Conservation (phyloP, 2,797 vertebrate genomes). For the Notoglanidium macrostoma region DNA sequence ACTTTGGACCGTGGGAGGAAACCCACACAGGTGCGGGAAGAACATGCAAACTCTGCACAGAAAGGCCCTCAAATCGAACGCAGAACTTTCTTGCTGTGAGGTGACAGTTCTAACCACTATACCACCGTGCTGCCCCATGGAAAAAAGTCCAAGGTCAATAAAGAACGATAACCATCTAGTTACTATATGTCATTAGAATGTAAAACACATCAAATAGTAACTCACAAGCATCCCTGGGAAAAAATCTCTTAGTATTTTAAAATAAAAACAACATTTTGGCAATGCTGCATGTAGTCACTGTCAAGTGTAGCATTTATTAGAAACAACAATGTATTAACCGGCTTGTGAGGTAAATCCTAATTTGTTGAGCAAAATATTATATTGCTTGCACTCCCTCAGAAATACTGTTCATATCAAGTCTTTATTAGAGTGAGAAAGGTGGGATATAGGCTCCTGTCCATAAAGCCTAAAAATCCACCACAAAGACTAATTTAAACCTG, state of each 20-base stretch:
- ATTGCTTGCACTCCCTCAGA: neutral
- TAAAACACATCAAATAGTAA: neutral
- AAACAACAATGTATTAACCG: neutral
- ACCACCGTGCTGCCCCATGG: too few species aligned
- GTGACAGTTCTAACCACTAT: too few species aligned
- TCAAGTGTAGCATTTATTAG: neutral
- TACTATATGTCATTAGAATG: neutral
- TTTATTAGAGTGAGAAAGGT: neutral
- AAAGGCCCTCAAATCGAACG: too few species aligned
- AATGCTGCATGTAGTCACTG: neutral
- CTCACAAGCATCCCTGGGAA: neutral
- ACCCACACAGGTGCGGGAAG: too few species aligned
- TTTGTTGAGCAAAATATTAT: neutral
- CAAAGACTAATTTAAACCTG: slow-evolving; percentile 10
- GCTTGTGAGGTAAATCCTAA: neutral
- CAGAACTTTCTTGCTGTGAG: too few species aligned
- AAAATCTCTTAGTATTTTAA: neutral
- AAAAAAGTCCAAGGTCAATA: neutral
- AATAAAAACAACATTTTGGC: slow-evolving; percentile 1
- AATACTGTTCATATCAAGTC: neutral
- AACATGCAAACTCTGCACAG: too few species aligned
- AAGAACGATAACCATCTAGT: neutral
- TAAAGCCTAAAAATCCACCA: slow-evolving; percentile 10
- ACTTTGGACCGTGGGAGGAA: too few species aligned
- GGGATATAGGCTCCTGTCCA: neutral